Percentiles rank a stretch among this genome's conserved stretches.
Conservation (phyloP, 1,140 invertebrate species). For the Drosophila busckii region DNA sequence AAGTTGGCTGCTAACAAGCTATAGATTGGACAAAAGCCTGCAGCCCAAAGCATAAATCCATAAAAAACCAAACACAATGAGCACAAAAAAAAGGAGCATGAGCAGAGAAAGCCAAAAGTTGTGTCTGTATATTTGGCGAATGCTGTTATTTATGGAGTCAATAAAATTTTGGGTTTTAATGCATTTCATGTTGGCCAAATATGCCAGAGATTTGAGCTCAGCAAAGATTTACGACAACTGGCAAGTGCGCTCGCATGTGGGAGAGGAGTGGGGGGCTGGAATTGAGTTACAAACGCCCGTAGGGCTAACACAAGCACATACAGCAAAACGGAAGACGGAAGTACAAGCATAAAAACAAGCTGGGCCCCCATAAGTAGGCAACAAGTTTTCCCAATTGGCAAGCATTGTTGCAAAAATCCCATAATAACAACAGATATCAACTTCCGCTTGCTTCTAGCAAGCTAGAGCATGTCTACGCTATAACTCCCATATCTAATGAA, state of each 20-base stretch:
- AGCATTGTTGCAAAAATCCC: slow-evolving; percentile 12
- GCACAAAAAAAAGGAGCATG: slow-evolving; percentile 17
- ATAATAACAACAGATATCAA: neutral
- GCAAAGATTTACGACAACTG: slow-evolving; percentile 14
- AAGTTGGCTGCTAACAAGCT: slow-evolving; percentile 22
- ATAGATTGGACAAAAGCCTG: slow-evolving; percentile 18
- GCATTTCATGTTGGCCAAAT: slow-evolving; percentile 54
- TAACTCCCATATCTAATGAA: slow-evolving; percentile 2
- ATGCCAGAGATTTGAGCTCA: slow-evolving; percentile 35
- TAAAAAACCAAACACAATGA: slow-evolving; percentile 39
- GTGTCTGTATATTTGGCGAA: slow-evolving; percentile 29
- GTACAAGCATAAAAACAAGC: neutral
- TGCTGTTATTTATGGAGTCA: slow-evolving; percentile 69
- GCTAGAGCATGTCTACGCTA: slow-evolving; percentile 3
- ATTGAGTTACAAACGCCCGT: too few species aligned
- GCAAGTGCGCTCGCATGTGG: too few species aligned
- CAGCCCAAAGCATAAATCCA: slow-evolving; percentile 43
- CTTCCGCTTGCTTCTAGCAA: neutral
- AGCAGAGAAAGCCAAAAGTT: neutral
- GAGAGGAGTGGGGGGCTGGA: too few species aligned
- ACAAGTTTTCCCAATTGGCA: slow-evolving; percentile 44
- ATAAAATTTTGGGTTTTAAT: slow-evolving; percentile 68
- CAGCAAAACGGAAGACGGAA: slow-evolving; percentile 11
- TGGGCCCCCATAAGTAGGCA: slow-evolving; percentile 41
- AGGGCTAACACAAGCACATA: too few species aligned